Conservation (phyloP, 30 jellyfish, hydroid and myxozoan genomes). For the Turritopsis dohrnii region DNA sequence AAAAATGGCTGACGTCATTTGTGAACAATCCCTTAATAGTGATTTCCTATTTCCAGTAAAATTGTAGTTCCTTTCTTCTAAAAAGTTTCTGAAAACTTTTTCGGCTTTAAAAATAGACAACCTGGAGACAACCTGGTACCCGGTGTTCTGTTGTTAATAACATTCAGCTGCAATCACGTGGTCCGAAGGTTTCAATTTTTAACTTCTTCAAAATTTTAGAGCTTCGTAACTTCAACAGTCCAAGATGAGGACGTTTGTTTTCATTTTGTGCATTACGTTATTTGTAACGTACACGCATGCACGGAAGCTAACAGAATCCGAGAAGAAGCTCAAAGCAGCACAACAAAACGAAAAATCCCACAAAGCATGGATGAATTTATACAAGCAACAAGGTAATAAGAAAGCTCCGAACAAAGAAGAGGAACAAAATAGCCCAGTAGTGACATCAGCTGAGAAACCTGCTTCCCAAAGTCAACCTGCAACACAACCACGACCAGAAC, state of each 20-base stretch:
- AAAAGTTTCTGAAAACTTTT: too few species aligned
- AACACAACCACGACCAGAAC: conserved; percentile 16
- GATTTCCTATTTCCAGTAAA: too few species aligned
- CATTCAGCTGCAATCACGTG: too few species aligned
- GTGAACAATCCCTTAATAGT: too few species aligned
- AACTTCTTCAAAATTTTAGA: background rate
- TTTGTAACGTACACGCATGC: conserved; percentile 44
- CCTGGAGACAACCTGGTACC: too few species aligned
- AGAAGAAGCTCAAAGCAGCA: conserved; percentile 45
- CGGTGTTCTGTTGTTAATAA: too few species aligned
- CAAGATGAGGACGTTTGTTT: conserved; percentile 68
- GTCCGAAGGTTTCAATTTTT: background rate
- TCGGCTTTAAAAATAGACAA: too few species aligned
- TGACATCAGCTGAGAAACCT: conserved; percentile 39
- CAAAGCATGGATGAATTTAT: conserved; percentile 60
- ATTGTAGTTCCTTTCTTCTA: too few species aligned
- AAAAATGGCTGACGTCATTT: too few species aligned
- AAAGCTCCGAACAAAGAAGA: conserved; percentile 5
- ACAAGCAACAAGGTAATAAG: conserved; percentile 34
- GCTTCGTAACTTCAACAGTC: background rate
- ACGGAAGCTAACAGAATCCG: conserved; percentile 41
- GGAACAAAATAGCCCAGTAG: conserved; percentile 17
- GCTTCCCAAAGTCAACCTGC: conserved; percentile 38
- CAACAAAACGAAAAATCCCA: conserved; percentile 31
- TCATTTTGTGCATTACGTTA: conserved; percentile 23